Evolutionary conservation across 2,113 vertebrate genomes (phyloP).

Genomic region (Danionella cerebrum): DNA sequence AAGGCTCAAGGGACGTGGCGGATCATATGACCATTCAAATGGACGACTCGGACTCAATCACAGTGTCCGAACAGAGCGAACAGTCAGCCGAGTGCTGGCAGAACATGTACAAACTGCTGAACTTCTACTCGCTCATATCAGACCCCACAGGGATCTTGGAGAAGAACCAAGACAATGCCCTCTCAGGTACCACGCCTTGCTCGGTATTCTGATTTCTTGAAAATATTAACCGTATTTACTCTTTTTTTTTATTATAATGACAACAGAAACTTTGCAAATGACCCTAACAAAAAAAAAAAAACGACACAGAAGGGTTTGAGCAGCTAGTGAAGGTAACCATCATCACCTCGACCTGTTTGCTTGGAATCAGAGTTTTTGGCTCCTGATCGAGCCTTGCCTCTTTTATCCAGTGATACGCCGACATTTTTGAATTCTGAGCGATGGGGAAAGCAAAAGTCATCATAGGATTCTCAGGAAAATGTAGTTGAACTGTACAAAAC

Average conservation of each 20-base stretch:
- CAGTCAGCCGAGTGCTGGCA: conserved; percentile 98
- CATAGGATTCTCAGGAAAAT: too few relatives aligned
- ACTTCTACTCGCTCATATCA: conserved; percentile 98
- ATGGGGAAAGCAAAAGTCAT: too few relatives aligned
- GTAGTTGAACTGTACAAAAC: too few relatives aligned
- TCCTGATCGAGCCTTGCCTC: too few relatives aligned
- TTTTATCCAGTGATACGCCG: too few relatives aligned
- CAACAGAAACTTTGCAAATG: too few relatives aligned
- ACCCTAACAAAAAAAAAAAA: too few relatives aligned
- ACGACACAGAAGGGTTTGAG: too few relatives aligned
- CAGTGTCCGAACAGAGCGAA: conserved; percentile 95
- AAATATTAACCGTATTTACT: not conserved
- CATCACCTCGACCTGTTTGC: too few relatives aligned
- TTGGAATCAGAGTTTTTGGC: too few relatives aligned
- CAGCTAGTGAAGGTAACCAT: too few relatives aligned
- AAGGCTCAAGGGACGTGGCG: conserved; percentile 92
- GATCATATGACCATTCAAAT: conserved; percentile 94
- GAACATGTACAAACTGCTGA: conserved; percentile 98
- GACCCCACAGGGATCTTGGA: conserved; percentile 96
- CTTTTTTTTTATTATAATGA: not conserved
- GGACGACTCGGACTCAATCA: conserved; percentile 98
- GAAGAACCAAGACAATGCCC: conserved; percentile 81
- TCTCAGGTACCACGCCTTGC: conserved; percentile 68
- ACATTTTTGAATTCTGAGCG: too few relatives aligned
- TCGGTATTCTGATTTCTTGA: not conserved